Evolutionary conservation across 2,888 invertebrate genomes (phyloP).

Genomic region (Thecocarcelia acutangulata): DNA sequence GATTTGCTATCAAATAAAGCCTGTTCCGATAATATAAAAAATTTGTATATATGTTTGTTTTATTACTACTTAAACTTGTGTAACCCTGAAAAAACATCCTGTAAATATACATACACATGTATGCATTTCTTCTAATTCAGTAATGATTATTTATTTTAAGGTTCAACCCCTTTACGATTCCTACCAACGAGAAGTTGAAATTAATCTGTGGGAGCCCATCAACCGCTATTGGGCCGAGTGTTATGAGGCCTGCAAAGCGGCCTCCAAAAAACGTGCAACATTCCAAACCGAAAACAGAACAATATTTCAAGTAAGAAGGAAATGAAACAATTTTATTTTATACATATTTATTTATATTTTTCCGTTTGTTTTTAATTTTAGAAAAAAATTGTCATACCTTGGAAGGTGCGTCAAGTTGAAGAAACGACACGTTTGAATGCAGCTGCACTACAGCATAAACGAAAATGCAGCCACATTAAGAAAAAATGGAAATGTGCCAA

Average conservation of each 20-base stretch:
- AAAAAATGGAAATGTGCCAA: conserved; percentile 83
- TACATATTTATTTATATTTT: conserved; percentile 11
- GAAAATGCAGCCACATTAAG: conserved; percentile 82
- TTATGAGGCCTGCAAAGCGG: conserved; percentile 84
- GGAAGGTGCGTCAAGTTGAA: conserved; percentile 82
- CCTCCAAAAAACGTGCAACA: conserved; percentile 83
- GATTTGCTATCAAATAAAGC: too few relatives aligned
- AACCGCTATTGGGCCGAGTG: conserved; percentile 85
- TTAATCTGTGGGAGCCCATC: conserved; percentile 83
- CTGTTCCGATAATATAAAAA: too few relatives aligned
- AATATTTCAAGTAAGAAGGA: conserved; percentile 82
- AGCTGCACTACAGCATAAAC: conserved; percentile 81
- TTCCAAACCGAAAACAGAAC: conserved; percentile 84
- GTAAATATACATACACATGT: too few relatives aligned
- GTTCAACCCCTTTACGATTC: conserved; percentile 83
- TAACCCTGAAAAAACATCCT: too few relatives aligned
- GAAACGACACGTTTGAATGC: conserved; percentile 83
- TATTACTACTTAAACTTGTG: too few relatives aligned
- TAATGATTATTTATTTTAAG: conserved; percentile 77
- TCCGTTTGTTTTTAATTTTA: conserved; percentile 70
- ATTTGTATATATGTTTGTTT: too few relatives aligned
- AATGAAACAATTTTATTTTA: neutral
- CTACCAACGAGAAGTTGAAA: conserved; percentile 83
- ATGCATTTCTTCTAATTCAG: too few relatives aligned
- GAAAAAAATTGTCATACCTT: conserved; percentile 83